Percentiles rank a stretch among this genome's conserved stretches.
phyloP scores from a whole-genome alignment of 2,888 invertebrate species.

The Digitonthophagus gazella region DNA sequence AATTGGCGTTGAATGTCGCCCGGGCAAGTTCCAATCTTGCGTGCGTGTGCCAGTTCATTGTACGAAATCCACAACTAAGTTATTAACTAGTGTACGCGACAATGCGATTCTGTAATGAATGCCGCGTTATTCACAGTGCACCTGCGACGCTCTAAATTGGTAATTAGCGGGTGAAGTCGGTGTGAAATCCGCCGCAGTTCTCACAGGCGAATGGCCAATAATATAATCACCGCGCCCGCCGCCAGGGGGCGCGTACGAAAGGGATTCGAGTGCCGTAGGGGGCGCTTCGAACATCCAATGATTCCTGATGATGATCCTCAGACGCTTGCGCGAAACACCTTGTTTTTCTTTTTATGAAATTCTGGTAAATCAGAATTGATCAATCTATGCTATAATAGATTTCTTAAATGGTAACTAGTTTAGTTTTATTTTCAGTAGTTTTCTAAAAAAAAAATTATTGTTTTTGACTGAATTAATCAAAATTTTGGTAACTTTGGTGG shows the following conservation, averaged over 20 bases:
- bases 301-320: background rate
- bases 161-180: slow-evolving; percentile 53
- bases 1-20: too few species aligned
- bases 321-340: too few species aligned
- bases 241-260: slow-evolving; percentile 11
- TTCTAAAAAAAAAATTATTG: too few species aligned
- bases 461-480: too few species aligned
- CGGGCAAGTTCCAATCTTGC: slow-evolving; percentile 26
- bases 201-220: slow-evolving; percentile 50
- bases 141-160: slow-evolving; percentile 50
- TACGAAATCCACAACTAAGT: slow-evolving; percentile 42
- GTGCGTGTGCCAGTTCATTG: slow-evolving; percentile 25
- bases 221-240: slow-evolving; percentile 42
- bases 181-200: slow-evolving; percentile 52
- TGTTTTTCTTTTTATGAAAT: too few species aligned
- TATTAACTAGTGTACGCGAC: slow-evolving; percentile 47
- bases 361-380: too few species aligned
- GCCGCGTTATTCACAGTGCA: slow-evolving; percentile 44
- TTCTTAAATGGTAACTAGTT: too few species aligned
- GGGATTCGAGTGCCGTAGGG: slow-evolving; percentile 8
- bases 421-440: too few species aligned
- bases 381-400: too few species aligned
- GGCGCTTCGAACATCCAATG: background rate
- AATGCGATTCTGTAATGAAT: slow-evolving; percentile 49
- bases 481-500: too few species aligned